Evolutionary conservation across 1,140 invertebrate genomes (phyloP), one percentile per base, ranked within the genome.

Genomic region (Trigoniulus corallinus): DNA sequence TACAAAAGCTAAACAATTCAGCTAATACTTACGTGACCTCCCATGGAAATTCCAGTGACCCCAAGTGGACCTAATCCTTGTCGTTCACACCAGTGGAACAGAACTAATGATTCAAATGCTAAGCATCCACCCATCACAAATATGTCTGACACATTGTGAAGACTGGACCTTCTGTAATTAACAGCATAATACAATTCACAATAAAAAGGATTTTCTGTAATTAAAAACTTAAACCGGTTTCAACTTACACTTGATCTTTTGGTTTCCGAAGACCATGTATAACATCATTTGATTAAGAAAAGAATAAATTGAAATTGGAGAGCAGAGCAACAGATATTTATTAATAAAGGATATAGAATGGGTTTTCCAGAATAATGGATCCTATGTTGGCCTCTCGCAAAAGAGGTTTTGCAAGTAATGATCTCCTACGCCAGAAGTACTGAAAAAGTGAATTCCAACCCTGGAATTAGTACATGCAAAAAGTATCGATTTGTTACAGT

Each of bases 41-140:
- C 95, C 93, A 99, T 96, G n/a, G 94, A 98, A 45, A 98, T 76
- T n/a, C 94, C 94, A 21, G 88, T 91, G 7, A 97, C 73, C 44
- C 88, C 91, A 3, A 97, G 70, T 0, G 94, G 93, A 12, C 88
- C 88, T 63, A 82, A 85, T 2, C 72, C 73, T 62, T 86, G 75
- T 47, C 77, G 72, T 67, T 92, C 84, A 62, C 87, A 91, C 91
- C 91, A 98, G 68, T 92, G 81, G 42, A 98, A 76, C 46, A 98
- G 71, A 22, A 85, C 91, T 49, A 94, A 69, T 7, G 84, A 84
- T 70, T 99, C 95, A 53, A 96, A 72, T 39, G 98, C 88, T 43
- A 98, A 70, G 64, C 91, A 91, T 24, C 88, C 93, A 49, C 95
- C 95, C 95, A 99, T 98, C 45, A 98, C 87, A 76, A 98, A 97